phyloP scores from a whole-genome alignment of 1,140 invertebrate species.

The Drosophila ogumai region DNA sequence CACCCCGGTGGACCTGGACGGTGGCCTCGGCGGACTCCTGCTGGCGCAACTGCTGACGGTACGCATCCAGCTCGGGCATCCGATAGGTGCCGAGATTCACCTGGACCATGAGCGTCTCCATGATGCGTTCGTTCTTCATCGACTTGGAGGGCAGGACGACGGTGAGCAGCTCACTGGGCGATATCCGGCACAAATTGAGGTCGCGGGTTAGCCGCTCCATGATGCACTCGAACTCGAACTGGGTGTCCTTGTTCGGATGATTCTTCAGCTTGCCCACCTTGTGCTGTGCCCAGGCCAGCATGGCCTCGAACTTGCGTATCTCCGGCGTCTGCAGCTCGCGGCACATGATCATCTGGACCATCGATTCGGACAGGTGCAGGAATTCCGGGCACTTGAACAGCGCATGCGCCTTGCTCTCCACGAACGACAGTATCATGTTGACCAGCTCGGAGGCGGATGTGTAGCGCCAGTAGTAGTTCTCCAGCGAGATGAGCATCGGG shows the following conservation, averaged over 20 bases:
- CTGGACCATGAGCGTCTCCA: constrained; percentile 97
- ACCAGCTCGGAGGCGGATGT: constrained; percentile 96
- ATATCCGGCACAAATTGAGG: constrained; percentile 95
- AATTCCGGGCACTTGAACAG: constrained; percentile 94
- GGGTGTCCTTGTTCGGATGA: constrained; percentile 92
- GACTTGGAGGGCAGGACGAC: constrained; percentile 96
- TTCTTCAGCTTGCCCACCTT: constrained; percentile 90
- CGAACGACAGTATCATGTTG: constrained; percentile 96
- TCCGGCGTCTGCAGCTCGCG: constrained; percentile 93
- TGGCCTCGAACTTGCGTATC: constrained; percentile 96
- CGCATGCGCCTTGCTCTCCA: constrained; percentile 93
- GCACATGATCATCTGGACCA: constrained; percentile 98
- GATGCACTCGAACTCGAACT: constrained; percentile 95
- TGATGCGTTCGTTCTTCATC: constrained; percentile 95
- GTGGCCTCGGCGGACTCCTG: constrained; percentile 92
- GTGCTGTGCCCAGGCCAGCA: constrained; percentile 94
- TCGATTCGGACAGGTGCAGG: constrained; percentile 94
- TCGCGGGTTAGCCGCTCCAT: constrained; percentile 96
- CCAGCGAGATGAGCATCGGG: constrained; percentile 95
- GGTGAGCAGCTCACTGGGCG: constrained; percentile 96
- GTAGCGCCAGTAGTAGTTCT: constrained; percentile 98
- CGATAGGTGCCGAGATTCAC: constrained; percentile 96
- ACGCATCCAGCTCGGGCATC: constrained; percentile 95
- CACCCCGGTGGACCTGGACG: constrained; percentile 84
- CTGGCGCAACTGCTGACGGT: constrained; percentile 93